Evolutionary conservation across 2,888 invertebrate genomes (phyloP).

Genomic region (Brachyptera risi): DNA sequence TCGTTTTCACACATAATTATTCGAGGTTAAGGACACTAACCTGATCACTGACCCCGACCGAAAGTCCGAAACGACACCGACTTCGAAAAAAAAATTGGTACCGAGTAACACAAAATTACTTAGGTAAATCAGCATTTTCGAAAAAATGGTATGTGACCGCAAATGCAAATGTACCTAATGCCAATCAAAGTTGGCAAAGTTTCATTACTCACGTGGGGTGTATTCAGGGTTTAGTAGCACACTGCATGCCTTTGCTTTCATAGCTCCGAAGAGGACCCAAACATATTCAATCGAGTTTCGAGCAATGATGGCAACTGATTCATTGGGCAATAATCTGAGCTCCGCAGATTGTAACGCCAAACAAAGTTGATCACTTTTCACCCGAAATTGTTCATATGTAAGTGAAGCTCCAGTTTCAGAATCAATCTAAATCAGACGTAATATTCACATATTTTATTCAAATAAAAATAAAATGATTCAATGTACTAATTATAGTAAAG

Average conservation of each 20-base stretch:
- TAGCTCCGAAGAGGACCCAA: slow-evolving; percentile 52
- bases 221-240: slow-evolving; percentile 63
- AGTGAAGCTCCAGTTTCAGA: slow-evolving; percentile 54
- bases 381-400: slow-evolving; percentile 53
- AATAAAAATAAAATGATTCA: too few species aligned
- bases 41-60: too few species aligned
- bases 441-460: not conserved
- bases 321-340: slow-evolving; percentile 52
- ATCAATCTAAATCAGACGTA: slow-evolving; percentile 49
- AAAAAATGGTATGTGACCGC: too few species aligned
- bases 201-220: slow-evolving; percentile 49
- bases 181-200: too few species aligned
- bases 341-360: slow-evolving; percentile 51
- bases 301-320: slow-evolving; percentile 57
- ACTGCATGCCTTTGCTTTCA: slow-evolving; percentile 55
- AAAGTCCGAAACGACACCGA: too few species aligned
- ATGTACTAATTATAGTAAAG: too few species aligned
- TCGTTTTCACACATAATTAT: too few species aligned
- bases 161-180: too few species aligned
- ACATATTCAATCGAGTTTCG: slow-evolving; percentile 61
- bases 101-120: too few species aligned
- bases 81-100: too few species aligned
- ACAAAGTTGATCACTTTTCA: slow-evolving; percentile 54
- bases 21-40: too few species aligned
- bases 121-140: too few species aligned